These are phyloP conservation scores for Caiman crocodilus DNA, from an alignment of 2,797 vertebrate species.

Conservation along the genomic window DNA sequence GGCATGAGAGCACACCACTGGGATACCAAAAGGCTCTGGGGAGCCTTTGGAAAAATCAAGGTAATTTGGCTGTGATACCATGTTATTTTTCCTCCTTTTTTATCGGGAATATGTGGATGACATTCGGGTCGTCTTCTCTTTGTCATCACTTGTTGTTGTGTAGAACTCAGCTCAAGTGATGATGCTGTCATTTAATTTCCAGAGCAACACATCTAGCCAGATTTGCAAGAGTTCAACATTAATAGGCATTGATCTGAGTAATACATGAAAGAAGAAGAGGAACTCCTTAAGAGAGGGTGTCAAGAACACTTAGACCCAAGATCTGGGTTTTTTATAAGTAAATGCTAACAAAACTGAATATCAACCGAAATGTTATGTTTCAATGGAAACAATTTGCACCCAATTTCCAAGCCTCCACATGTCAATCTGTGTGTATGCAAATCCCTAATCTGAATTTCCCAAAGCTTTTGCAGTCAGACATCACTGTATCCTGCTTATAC, in stretches of 20 bases:
- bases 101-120: neutral
- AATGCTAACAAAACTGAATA: slow-evolving; percentile 6
- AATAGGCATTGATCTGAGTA: neutral
- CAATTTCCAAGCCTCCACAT: slow-evolving; percentile 13
- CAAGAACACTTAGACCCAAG: neutral
- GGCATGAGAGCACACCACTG: neutral
- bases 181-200: neutral
- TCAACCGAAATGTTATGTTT: neutral
- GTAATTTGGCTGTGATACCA: neutral
- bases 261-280: neutral
- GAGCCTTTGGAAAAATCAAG: neutral
- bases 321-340: neutral
- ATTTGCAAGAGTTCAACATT: neutral
- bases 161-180: neutral
- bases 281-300: slow-evolving; percentile 26
- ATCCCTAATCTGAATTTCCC: neutral
- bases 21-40: neutral
- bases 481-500: neutral
- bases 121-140: neutral
- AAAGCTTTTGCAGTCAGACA: slow-evolving; percentile 48
- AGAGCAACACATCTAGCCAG: neutral
- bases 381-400: slow-evolving; percentile 21
- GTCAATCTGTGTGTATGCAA: neutral
- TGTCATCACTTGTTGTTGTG: neutral
- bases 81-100: neutral